phyloP scores from a whole-genome alignment of 2,797 vertebrate species.

The Pseudotriccus pelzelni region DNA sequence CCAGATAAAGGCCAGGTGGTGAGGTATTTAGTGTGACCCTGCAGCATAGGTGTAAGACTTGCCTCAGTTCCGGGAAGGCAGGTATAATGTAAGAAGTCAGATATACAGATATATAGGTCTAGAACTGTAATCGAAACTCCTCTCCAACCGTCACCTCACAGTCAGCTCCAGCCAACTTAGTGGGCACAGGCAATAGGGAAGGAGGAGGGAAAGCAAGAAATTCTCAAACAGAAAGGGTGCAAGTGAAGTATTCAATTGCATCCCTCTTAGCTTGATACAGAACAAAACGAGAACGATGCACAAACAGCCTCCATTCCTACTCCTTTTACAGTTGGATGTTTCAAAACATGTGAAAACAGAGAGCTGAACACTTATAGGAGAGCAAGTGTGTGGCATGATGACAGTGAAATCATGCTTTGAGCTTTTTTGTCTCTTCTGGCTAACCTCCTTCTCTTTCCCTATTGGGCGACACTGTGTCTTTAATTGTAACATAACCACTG shows the following conservation, averaged over 20 bases:
- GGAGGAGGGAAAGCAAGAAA: neutral
- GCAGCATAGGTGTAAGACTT: neutral
- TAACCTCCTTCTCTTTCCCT: neutral
- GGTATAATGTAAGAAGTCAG: neutral
- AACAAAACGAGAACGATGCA: neutral
- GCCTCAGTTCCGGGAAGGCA: neutral
- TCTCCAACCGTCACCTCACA: neutral
- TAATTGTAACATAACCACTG: neutral
- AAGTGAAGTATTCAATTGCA: neutral
- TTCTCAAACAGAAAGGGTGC: neutral
- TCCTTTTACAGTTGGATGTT: neutral
- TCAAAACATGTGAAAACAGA: neutral
- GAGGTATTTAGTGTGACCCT: neutral
- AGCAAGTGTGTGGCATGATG: rapidly evolving
- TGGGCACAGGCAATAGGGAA: neutral
- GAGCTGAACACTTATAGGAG: neutral
- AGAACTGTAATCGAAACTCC: neutral
- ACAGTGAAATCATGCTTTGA: neutral
- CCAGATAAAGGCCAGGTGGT: neutral
- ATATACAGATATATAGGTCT: neutral
- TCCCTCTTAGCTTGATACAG: neutral
- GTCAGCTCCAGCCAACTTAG: neutral
- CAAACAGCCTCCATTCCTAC: neutral
- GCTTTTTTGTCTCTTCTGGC: neutral
- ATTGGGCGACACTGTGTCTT: neutral